Conservation (phyloP, 2,797 vertebrate species). For the Artibeus jamaicensis region DNA sequence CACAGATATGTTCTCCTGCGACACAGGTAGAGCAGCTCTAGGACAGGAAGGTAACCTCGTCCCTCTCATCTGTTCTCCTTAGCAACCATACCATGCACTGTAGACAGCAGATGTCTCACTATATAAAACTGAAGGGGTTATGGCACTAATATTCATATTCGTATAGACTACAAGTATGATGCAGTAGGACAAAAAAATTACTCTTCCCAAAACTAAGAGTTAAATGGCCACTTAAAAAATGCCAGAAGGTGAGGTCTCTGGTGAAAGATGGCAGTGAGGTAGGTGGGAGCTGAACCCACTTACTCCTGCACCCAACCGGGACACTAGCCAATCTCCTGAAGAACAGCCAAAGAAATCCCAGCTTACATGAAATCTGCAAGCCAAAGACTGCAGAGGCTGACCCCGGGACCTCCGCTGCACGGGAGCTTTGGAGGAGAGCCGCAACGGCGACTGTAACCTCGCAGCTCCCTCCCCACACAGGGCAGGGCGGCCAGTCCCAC, state of each 20-base stretch:
- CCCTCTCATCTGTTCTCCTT: background rate
- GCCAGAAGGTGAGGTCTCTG: background rate
- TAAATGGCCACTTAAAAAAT: background rate
- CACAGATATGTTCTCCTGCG: background rate
- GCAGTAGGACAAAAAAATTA: background rate
- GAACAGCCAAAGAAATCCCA: no score
- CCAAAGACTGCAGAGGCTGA: no score
- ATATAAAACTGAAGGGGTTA: background rate
- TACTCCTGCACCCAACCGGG: no score
- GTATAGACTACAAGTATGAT: background rate
- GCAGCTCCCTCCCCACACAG: no score
- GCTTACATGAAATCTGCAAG: no score
- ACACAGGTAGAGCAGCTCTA: background rate
- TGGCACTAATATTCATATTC: background rate
- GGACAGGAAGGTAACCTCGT: background rate
- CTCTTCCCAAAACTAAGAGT: background rate
- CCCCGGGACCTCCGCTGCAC: no score
- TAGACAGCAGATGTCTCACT: rapidly evolving
- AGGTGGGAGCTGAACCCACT: no score
- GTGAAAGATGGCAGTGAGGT: no score
- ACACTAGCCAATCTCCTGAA: no score
- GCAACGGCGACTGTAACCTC: no score
- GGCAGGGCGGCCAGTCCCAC: no score
- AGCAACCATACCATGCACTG: background rate
- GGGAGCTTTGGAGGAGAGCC: no score